phyloP scores from a whole-genome alignment of 2,113 vertebrate species.

The Varanus salvator region DNA sequence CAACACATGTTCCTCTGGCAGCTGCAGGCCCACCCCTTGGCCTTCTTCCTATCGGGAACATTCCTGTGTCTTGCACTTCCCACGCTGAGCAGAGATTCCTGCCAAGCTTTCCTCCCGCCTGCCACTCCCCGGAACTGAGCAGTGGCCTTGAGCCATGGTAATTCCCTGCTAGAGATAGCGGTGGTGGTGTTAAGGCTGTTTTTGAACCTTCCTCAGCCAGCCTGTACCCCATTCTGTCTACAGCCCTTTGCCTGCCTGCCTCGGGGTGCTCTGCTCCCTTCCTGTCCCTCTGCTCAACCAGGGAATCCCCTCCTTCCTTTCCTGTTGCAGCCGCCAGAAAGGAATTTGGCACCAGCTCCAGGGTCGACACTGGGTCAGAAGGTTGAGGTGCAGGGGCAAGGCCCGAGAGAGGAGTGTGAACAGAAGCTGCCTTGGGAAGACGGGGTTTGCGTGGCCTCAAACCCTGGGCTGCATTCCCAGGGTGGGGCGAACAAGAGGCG shows the following conservation, averaged over 20 bases:
- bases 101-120: constrained; percentile 3
- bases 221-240: not conserved
- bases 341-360: constrained; percentile 72
- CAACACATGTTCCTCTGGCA: not conserved
- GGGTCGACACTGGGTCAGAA: constrained; percentile 45
- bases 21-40: constrained; percentile 23
- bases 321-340: constrained; percentile 3
- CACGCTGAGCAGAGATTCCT: constrained; percentile 8
- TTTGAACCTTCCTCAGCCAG: not conserved
- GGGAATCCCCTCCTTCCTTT: constrained; percentile 37
- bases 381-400: constrained; percentile 41
- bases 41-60: constrained; percentile 31
- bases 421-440: constrained; percentile 45
- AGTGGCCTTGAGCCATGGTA: constrained; percentile 7
- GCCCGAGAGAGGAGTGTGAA: constrained; percentile 43
- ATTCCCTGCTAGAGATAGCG: not conserved
- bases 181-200: constrained; percentile 1
- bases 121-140: not conserved
- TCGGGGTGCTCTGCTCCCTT: constrained; percentile 16
- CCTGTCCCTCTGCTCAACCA: not conserved
- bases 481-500: constrained; percentile 11
- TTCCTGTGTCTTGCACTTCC: constrained; percentile 23
- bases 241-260: not conserved
- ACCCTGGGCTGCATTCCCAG: constrained; percentile 18
- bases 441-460: constrained; percentile 1